Evolutionary conservation across 2,888 invertebrate species (phyloP).

Genomic region (Standfussiana lucernea): DNA sequence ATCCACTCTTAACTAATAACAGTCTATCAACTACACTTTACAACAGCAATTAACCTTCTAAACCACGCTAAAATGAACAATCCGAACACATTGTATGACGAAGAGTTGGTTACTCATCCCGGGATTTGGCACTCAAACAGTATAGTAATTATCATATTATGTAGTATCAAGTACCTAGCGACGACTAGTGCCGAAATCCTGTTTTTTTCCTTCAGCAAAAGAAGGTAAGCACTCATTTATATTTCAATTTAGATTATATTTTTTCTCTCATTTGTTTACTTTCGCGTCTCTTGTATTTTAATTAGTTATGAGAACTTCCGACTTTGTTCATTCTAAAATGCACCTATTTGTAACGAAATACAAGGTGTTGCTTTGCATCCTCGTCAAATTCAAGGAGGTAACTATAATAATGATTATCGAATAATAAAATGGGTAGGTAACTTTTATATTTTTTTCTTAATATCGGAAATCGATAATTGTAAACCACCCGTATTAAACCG

Average conservation of each 20-base stretch:
- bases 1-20: not conserved
- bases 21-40: not conserved
- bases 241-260: slow-evolving; percentile 30
- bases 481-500: no score
- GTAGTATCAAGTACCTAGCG: slow-evolving; percentile 14
- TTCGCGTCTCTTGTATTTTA: slow-evolving; percentile 3
- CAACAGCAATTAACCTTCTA: slow-evolving; percentile 5
- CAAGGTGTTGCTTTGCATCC: no score
- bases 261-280: slow-evolving; percentile 3
- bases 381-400: no score
- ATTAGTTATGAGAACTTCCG: not conserved
- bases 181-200: not conserved
- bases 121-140: slow-evolving; percentile 32
- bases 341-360: not conserved
- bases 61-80: slow-evolving; percentile 13
- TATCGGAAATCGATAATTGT: no score
- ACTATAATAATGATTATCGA: no score
- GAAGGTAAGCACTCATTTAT: not conserved
- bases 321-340: not conserved
- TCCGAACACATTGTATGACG: not conserved
- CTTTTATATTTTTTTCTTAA: no score
- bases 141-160: slow-evolving; percentile 39
- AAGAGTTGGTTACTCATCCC: slow-evolving; percentile 3
- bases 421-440: no score
- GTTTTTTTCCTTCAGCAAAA: slow-evolving; percentile 8